These are phyloP conservation scores for Carcharodon carcharias DNA, from an alignment of 2,797 vertebrate genomes.

Conservation along the genomic window DNA sequence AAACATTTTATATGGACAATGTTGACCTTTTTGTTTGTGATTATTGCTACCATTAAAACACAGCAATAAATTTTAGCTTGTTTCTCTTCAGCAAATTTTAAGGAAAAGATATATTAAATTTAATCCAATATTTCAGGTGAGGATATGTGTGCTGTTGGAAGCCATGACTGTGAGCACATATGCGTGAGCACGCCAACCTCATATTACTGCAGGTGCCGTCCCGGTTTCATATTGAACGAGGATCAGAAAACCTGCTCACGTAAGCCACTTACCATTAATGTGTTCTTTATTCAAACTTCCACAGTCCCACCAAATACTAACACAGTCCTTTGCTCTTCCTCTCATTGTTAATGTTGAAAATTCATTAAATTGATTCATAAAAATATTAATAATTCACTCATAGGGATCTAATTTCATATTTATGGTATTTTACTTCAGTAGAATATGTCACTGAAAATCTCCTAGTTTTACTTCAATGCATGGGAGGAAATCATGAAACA, in stretches of 20 bases:
- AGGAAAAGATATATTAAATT: neutral
- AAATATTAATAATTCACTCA: neutral
- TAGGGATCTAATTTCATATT: neutral
- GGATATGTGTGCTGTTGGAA: slow-evolving; percentile 65
- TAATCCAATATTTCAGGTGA: slow-evolving; percentile 55
- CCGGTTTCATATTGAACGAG: slow-evolving; percentile 65
- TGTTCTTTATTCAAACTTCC: neutral
- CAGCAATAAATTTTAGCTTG: neutral
- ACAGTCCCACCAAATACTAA: neutral
- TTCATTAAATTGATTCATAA: neutral
- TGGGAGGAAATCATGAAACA: neutral
- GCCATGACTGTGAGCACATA: slow-evolving; percentile 72
- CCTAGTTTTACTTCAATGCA: neutral
- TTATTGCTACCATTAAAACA: neutral
- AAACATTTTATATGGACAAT: neutral
- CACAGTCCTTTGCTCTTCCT: neutral
- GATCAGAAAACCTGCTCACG: slow-evolving; percentile 73
- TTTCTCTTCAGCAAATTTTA: neutral
- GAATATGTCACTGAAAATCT: neutral
- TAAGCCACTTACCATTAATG: slow-evolving; percentile 49
- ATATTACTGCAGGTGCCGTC: slow-evolving; percentile 66
- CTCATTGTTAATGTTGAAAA: neutral
- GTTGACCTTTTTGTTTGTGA: neutral
- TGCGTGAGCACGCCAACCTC: slow-evolving; percentile 61
- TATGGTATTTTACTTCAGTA: neutral